Evolutionary conservation across 2,797 vertebrate species (phyloP).

Genomic region (Artibeus lituratus): DNA sequence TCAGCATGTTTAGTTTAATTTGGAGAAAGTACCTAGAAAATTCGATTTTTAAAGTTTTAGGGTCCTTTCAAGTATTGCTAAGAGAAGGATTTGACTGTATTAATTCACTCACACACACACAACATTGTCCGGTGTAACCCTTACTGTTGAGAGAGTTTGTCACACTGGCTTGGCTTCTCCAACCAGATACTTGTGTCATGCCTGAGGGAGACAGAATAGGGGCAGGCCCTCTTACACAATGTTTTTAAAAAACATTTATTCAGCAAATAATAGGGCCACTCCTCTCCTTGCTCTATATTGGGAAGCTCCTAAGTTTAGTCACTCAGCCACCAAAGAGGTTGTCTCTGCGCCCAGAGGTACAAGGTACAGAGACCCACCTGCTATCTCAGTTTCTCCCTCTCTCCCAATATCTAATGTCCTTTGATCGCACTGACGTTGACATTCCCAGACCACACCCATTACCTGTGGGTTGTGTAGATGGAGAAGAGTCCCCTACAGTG

Average conservation of each 20-base stretch:
- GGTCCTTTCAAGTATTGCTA: neutral
- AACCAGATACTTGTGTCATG: neutral
- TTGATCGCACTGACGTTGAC: neutral
- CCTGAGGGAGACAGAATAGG: neutral
- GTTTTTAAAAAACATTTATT: neutral
- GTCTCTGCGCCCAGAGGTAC: neutral
- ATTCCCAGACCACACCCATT: neutral
- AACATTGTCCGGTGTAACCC: neutral
- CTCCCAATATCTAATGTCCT: neutral
- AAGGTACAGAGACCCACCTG: fast-evolving
- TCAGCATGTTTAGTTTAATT: neutral
- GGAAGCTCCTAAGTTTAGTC: neutral
- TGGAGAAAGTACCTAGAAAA: neutral
- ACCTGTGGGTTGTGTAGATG: neutral
- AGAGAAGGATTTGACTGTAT: neutral
- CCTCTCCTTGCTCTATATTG: neutral
- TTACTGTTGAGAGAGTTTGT: neutral
- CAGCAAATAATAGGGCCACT: neutral
- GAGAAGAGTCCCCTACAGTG: neutral
- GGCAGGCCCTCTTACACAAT: neutral
- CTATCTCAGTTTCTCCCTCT: neutral
- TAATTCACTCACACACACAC: too few relatives aligned
- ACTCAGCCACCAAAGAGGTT: neutral
- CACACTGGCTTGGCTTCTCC: neutral
- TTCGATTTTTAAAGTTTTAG: neutral